Evolutionary conservation across 2,797 vertebrate species (phyloP).

Genomic region (Cottoperca gobio): DNA sequence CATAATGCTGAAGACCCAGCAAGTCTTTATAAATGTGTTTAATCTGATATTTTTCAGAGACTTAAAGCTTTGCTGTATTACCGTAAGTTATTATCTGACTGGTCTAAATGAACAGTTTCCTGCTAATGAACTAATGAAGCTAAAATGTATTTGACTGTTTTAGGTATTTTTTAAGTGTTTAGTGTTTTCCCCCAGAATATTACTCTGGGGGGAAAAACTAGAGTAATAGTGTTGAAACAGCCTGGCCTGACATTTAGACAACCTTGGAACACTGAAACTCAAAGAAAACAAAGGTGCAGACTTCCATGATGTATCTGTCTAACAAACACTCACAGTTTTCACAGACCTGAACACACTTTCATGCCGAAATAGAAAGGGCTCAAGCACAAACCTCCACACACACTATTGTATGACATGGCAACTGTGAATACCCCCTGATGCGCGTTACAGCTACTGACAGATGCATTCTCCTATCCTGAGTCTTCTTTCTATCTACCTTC

Average conservation of each 20-base stretch:
- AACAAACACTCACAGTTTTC: not conserved
- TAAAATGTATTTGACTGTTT: not conserved
- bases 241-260: not conserved
- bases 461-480: not conserved
- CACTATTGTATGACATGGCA: not conserved
- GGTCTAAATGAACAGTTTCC: not conserved
- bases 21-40: not conserved
- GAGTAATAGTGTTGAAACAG: not conserved
- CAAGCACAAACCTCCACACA: not conserved
- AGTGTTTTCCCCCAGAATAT: not conserved
- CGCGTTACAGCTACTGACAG: not conserved
- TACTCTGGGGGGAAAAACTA: too few species aligned
- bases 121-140: too few species aligned
- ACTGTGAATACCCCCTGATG: constrained; percentile 25
- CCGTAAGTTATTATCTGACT: not conserved
- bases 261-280: not conserved
- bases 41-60: not conserved
- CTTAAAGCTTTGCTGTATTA: not conserved
- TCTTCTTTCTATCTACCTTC: not conserved
- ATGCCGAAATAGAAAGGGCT: not conserved
- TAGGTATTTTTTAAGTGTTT: not conserved
- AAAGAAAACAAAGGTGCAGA: not conserved
- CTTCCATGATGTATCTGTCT: not conserved
- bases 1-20: not conserved
- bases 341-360: not conserved